A percentile compares a stretch with the other conserved stretches of the same genome.
Evolutionary conservation across 2,113 vertebrate species (phyloP).

Genomic region (Archilochus colubris): DNA sequence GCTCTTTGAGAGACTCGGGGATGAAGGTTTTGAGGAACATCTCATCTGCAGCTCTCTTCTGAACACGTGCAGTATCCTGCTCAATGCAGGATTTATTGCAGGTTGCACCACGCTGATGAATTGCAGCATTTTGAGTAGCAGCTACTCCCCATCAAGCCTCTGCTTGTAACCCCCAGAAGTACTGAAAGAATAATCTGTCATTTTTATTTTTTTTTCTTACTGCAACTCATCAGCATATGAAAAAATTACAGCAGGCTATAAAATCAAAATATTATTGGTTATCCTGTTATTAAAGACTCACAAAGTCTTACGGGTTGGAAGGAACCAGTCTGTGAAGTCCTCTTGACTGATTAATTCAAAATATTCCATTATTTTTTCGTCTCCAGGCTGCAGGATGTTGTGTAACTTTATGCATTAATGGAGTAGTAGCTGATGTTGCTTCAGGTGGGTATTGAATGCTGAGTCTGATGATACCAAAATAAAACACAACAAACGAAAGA

Average conservation of each 20-base stretch:
- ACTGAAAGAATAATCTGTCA: background rate
- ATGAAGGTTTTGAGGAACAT: background rate
- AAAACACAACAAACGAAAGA: background rate
- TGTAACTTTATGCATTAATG: too few relatives aligned
- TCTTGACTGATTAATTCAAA: background rate
- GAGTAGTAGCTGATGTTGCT: background rate
- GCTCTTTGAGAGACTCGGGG: background rate
- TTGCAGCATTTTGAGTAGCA: background rate
- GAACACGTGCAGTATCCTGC: fast-evolving
- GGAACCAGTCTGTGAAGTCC: background rate
- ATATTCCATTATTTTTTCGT: fast-evolving
- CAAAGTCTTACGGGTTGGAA: fast-evolving
- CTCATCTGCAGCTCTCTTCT: background rate
- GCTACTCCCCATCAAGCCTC: fast-evolving
- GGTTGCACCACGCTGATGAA: fast-evolving
- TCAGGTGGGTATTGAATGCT: background rate
- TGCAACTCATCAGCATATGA: background rate
- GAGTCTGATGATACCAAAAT: background rate
- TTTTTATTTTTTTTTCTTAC: background rate
- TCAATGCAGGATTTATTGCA: background rate
- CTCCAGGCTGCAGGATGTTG: background rate
- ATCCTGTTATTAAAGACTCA: background rate
- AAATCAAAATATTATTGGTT: background rate
- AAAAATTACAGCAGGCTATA: background rate
- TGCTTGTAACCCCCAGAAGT: background rate